phyloP scores from a whole-genome alignment of 2,888 invertebrate species.

The Lasioglossum villosulum region DNA sequence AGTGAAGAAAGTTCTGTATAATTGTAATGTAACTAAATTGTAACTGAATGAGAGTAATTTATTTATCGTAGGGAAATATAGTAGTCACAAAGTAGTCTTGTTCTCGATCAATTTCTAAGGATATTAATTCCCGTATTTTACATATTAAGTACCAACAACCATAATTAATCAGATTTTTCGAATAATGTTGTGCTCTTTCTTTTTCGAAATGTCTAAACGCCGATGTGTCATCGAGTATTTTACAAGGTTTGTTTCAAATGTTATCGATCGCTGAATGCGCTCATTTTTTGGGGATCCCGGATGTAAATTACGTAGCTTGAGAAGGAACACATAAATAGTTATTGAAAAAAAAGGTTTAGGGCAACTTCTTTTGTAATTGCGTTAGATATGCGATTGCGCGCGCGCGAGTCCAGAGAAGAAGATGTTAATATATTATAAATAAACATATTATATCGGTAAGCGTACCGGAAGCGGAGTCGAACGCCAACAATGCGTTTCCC shows the following conservation, averaged over 20 bases:
- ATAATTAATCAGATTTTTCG: not conserved
- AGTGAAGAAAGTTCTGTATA: not conserved
- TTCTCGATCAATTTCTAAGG: not conserved
- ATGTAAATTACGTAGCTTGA: constrained; percentile 41
- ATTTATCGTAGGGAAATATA: not conserved
- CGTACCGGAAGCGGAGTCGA: constrained; percentile 44
- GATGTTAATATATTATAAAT: constrained; percentile 72
- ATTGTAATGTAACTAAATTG: too few species aligned
- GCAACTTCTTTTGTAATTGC: constrained; percentile 67
- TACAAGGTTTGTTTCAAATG: not conserved
- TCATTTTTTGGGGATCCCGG: constrained; percentile 33
- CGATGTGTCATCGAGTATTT: not conserved
- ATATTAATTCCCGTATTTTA: not conserved
- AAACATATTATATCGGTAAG: constrained; percentile 67
- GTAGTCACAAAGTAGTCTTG: not conserved
- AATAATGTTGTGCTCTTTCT: not conserved
- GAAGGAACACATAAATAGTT: constrained; percentile 18
- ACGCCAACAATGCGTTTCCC: constrained; percentile 21
- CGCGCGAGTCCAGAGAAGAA: constrained; percentile 57
- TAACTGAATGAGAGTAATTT: not conserved
- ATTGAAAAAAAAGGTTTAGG: constrained; percentile 66
- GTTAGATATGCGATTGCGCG: constrained; percentile 58
- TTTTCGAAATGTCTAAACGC: not conserved
- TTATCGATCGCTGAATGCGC: not conserved
- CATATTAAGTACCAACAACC: not conserved